phyloP scores from a whole-genome alignment of 1,140 invertebrate genomes.

The Zaprionus inermis region DNA sequence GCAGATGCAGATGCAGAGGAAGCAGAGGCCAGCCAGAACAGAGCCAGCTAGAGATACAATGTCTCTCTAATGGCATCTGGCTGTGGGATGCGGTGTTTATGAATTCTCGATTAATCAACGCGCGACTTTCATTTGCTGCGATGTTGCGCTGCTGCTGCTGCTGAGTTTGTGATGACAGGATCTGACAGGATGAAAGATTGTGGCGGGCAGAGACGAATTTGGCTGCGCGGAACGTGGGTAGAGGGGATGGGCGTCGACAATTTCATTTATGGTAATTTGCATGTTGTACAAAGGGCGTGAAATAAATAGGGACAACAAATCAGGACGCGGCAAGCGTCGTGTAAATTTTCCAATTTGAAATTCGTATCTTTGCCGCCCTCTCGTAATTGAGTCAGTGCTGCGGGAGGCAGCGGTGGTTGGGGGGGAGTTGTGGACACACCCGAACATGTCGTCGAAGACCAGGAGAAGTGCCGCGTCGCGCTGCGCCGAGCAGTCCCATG shows the following conservation, averaged over 20 bases:
- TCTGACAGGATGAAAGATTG: constrained; percentile 75
- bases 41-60: constrained; percentile 16
- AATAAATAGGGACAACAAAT: constrained; percentile 82
- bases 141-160: constrained; percentile 12
- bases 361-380: constrained; percentile 52
- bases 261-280: constrained; percentile 67
- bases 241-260: constrained; percentile 37
- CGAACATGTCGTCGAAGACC: constrained; percentile 59
- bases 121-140: constrained; percentile 52
- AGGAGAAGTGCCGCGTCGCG: too few species aligned
- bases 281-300: constrained; percentile 46
- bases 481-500: constrained; percentile 66
- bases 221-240: too few species aligned
- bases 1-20: constrained; percentile 2
- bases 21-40: too few species aligned
- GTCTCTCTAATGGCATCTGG: constrained; percentile 18
- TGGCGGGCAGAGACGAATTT: background rate
- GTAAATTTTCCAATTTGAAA: constrained; percentile 43
- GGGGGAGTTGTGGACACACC: constrained; percentile 56
- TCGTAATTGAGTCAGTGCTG: constrained; percentile 62
- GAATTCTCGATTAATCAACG: constrained; percentile 71
- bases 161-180: constrained; percentile 61
- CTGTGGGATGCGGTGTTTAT: constrained; percentile 41
- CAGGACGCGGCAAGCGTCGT: constrained; percentile 53
- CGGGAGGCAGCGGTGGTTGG: too few species aligned